Base-by-base conservation (phyloP, 2,113 vertebrate genomes). In the Microcebus tavaratra region DNA sequence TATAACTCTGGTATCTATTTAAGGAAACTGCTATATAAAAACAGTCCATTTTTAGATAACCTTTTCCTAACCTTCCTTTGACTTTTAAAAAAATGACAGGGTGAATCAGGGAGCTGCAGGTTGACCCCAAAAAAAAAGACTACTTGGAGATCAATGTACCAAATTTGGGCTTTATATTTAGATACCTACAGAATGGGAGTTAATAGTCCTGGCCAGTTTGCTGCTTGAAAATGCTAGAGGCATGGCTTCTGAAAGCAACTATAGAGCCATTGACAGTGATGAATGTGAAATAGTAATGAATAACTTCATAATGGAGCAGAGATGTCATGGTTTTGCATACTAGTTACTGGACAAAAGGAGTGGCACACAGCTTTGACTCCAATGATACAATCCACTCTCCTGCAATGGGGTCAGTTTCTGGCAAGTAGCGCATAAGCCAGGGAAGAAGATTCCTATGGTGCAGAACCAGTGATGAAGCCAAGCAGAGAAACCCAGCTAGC, bases 261-360 rank as follows among this genome's bases (percentile, higher is more conserved):
- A 1, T 21, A 61, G 81, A 93, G 48, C n/a, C 20, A 1, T 6
- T 87, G 95, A 89, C 94, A 94, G 79, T 91, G 95, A 97, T 72
- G 36, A 83, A 92, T 95, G 95, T 88, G 91, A 36, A 34, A 63
- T 34, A 45, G 92, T 94, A 76, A 95, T 93, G 94, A 96, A 55
- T 88, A 55, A 85, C 88, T 92, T 88, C 72, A 29, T 90, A 84
- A 90, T 4, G 34, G 76, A 82, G 82, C 88, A 7, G 88, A 18
- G 88, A 57, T 63, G 45, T 36, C 34, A 61, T 12, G 48, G 63
- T 57, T 86, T 67, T 90, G 80, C 92, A 34, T 86, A 20, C 42
- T 57, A 39, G 87, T 68, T 83, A 20, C 57, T 63, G 31, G 82
- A 75, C 81, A 8, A 68, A 57, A 45, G 59, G 34, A 55, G 39